These are phyloP conservation scores for Geococcyx californianus DNA, from an alignment of 2,113 vertebrate species.

Conservation along the genomic window DNA sequence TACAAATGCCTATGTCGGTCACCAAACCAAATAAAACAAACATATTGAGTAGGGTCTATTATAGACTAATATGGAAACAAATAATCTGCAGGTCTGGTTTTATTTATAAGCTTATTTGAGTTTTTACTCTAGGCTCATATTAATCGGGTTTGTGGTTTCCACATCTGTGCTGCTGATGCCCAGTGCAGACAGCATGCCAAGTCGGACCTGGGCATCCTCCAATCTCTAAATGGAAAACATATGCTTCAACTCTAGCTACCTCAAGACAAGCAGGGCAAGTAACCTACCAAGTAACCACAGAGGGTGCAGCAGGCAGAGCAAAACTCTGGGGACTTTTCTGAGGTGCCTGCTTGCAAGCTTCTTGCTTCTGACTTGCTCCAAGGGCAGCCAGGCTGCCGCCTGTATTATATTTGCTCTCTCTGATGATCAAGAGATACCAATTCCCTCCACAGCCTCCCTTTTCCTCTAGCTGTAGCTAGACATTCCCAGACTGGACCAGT, in stretches of 20 bases:
- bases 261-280: constrained; percentile 42
- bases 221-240: constrained; percentile 56
- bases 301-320: constrained; percentile 37
- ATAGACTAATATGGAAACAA: constrained; percentile 68
- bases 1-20: constrained; percentile 63
- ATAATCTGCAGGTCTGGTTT: constrained; percentile 66
- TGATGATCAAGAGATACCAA: constrained; percentile 56
- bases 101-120: constrained; percentile 70
- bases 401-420: constrained; percentile 37
- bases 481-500: constrained; percentile 53
- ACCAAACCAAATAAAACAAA: constrained; percentile 71
- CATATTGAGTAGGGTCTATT: constrained; percentile 69
- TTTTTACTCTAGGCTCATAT: constrained; percentile 62
- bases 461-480: constrained; percentile 19
- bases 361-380: constrained; percentile 56
- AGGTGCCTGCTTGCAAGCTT: constrained; percentile 48
- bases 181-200: constrained; percentile 54
- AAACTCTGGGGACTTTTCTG: constrained; percentile 19
- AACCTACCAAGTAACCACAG: constrained; percentile 48
- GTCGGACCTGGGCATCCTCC: constrained; percentile 62
- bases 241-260: constrained; percentile 30
- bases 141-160: constrained; percentile 69
- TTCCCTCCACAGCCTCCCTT: constrained; percentile 12
- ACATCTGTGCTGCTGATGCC: constrained; percentile 70
- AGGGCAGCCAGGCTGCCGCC: constrained; percentile 65